Evolutionary conservation across 2,797 vertebrate species (phyloP).

Genomic region (Pampus argenteus): DNA sequence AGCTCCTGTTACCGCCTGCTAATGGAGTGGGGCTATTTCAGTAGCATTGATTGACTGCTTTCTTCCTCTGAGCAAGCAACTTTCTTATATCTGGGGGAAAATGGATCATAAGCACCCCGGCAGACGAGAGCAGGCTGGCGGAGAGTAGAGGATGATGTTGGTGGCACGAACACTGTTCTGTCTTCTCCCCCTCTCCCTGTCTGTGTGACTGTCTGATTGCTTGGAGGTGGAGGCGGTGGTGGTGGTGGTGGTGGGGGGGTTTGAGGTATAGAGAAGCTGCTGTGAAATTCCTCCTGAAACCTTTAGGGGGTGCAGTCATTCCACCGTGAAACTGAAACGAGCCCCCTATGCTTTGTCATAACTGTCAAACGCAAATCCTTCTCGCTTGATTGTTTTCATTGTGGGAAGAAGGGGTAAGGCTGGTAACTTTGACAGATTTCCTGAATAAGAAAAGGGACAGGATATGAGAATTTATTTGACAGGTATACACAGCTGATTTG

Average conservation of each 20-base stretch:
- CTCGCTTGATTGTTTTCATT: constrained; percentile 83
- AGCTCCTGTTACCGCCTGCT: constrained; percentile 88
- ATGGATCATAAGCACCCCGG: constrained; percentile 86
- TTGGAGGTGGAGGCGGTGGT: constrained; percentile 21
- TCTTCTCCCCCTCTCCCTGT: constrained; percentile 57
- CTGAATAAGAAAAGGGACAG: constrained; percentile 82
- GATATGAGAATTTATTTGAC: constrained; percentile 82
- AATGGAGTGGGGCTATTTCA: constrained; percentile 89
- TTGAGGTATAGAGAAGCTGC: constrained; percentile 29
- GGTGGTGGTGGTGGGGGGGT: constrained; percentile 36
- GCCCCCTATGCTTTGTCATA: constrained; percentile 73
- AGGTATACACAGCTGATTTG: constrained; percentile 82
- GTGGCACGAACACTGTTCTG: constrained; percentile 69
- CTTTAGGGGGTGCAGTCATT: constrained; percentile 89
- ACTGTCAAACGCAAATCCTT: constrained; percentile 81
- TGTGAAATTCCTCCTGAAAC: constrained; percentile 73
- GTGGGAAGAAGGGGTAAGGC: constrained; percentile 73
- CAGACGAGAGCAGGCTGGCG: constrained; percentile 65
- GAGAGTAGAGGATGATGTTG: constrained; percentile 74
- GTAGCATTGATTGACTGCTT: constrained; percentile 90
- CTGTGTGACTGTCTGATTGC: constrained; percentile 45
- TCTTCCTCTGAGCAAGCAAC: constrained; percentile 87
- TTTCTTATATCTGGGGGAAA: constrained; percentile 87
- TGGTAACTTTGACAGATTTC: constrained; percentile 79
- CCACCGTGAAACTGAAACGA: constrained; percentile 77